Evolutionary conservation across 2,888 invertebrate species (phyloP), one percentile per base, ranked within the genome.

Genomic region (Stenichneumon culpator): DNA sequence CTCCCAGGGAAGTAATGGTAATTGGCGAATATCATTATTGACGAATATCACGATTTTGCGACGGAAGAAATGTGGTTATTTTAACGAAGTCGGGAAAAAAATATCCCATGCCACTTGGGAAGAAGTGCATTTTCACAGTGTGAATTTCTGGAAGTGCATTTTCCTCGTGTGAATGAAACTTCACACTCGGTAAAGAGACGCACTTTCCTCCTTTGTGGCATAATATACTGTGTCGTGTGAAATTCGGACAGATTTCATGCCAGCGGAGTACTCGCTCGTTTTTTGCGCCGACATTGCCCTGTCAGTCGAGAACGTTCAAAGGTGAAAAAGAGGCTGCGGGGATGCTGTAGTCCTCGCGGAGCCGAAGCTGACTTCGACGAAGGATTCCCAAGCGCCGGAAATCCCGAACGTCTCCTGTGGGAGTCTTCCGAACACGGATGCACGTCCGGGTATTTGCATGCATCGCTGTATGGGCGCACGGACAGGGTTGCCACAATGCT

Each of bases 391-490:
- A 63, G 81, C 25, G 60, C 44, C 39, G 52, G 47, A 73, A 73
- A 81, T 77, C 77, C 72, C 68, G 69, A 72, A 78, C 60, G 54
- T 44, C 39, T 68, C 74, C 67, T 60, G 32, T 44, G 68, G 73
- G 54, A 68, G 32, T 25, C 57, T 9, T n/a, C 16, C 19, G 39
- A 72, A 70, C 19, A 28, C 47, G 4, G 69, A 50, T 50, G 50
- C 50, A 50, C 69, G 32, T 50, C 6, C 36, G 70, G 52, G 57
- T 68, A 80, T 80, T 77, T 84, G 72, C 83, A 67, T 80, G 65
- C 50, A 79, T 70, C 74, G 47, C 36, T 72, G 14, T 44, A 75
- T 39, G 60, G 25, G 36, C 19, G 44, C 32, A 32, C 1, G 11
- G 25, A 5, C 25, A 57, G 25, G 22, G 25, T 9, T 11, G 70